These are phyloP conservation scores for Cyclophora albipunctata DNA, from an alignment of 2,888 invertebrate species.

Conservation along the genomic window DNA sequence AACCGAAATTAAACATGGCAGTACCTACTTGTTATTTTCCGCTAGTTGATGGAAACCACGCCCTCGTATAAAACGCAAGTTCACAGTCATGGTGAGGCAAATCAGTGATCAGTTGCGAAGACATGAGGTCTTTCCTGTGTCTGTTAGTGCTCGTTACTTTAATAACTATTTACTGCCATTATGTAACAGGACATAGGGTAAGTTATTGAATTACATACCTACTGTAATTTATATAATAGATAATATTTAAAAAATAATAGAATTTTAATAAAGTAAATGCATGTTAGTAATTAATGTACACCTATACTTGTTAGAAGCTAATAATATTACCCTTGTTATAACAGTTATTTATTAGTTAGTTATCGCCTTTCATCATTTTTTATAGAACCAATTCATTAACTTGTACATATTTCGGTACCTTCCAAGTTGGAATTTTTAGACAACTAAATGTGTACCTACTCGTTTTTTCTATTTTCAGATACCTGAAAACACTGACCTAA, in stretches of 20 bases:
- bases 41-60: slow-evolving; percentile 53
- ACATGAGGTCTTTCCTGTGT: slow-evolving; percentile 42
- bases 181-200: slow-evolving; percentile 43
- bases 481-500: too few relatives aligned
- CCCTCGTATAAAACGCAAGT: slow-evolving; percentile 68
- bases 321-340: too few relatives aligned
- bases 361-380: too few relatives aligned
- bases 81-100: slow-evolving; percentile 62
- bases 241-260: background rate
- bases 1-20: too few relatives aligned
- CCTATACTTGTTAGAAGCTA: too few relatives aligned
- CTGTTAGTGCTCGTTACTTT: slow-evolving; percentile 31
- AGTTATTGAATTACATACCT: slow-evolving; percentile 15
- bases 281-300: background rate
- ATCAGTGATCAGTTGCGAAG: slow-evolving; percentile 36
- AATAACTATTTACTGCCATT: slow-evolving; percentile 29
- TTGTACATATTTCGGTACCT: too few relatives aligned
- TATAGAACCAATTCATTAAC: too few relatives aligned
- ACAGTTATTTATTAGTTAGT: too few relatives aligned
- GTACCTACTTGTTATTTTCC: slow-evolving; percentile 39
- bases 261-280: background rate
- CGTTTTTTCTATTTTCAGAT: too few relatives aligned
- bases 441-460: too few relatives aligned
- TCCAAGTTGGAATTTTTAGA: too few relatives aligned
- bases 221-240: background rate